Conservation (phyloP, 2,888 invertebrate species). For the Polyommatus iphigenia region DNA sequence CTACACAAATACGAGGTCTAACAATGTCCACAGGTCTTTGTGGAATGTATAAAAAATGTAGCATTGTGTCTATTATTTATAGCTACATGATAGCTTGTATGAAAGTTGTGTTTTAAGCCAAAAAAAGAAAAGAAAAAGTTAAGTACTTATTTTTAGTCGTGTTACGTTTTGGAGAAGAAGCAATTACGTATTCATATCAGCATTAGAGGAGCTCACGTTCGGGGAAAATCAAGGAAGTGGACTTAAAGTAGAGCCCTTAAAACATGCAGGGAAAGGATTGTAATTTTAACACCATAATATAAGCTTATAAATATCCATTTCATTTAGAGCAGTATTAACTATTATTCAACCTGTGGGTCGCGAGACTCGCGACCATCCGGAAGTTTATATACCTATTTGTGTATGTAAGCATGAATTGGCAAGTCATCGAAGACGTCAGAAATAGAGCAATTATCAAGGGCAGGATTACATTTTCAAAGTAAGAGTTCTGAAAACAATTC, state of each 20-base stretch:
- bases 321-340: too few species aligned
- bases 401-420: too few species aligned
- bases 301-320: too few species aligned
- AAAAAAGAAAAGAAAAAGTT: neutral
- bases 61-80: neutral
- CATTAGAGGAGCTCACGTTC: neutral
- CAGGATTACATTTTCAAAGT: too few species aligned
- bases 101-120: neutral
- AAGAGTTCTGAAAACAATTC: too few species aligned
- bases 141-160: neutral
- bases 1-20: slow-evolving; percentile 1
- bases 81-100: neutral
- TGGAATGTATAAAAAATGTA: slow-evolving; percentile 1
- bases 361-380: too few species aligned
- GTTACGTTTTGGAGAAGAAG: neutral
- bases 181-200: neutral
- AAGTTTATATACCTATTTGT: too few species aligned
- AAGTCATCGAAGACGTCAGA: too few species aligned
- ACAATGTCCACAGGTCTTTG: slow-evolving; percentile 16
- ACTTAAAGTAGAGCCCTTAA: neutral
- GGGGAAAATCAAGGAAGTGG: neutral
- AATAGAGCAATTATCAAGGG: too few species aligned
- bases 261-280: neutral
- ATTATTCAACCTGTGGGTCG: too few species aligned
- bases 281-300: neutral